Percentiles rank a stretch among this genome's conserved stretches.
phyloP scores from a whole-genome alignment of 2,797 vertebrate genomes.

The Pampus argenteus region DNA sequence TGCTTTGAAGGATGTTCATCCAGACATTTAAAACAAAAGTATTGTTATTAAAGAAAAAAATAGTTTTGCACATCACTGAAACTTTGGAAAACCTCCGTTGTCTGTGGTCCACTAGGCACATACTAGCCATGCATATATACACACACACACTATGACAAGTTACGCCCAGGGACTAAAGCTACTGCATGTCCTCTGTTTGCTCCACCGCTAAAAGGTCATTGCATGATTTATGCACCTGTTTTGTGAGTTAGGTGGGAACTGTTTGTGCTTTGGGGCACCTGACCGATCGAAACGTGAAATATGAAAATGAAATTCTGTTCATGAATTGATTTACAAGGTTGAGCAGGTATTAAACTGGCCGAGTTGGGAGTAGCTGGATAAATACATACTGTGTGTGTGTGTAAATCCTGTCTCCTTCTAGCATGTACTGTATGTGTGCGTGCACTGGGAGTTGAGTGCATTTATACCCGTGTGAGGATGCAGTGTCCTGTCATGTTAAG shows the following conservation, averaged over 20 bases:
- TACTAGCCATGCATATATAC: background rate
- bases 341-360: conserved; percentile 43
- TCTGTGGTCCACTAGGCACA: conserved; percentile 18
- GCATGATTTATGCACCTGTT: conserved; percentile 79
- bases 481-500: conserved; percentile 5
- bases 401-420: background rate
- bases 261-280: conserved; percentile 72
- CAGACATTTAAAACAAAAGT: background rate
- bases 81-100: background rate
- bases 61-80: background rate
- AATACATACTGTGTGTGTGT: conserved; percentile 19
- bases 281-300: conserved; percentile 64
- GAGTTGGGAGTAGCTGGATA: conserved; percentile 32
- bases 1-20: background rate
- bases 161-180: conserved; percentile 50
- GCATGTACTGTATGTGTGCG: background rate
- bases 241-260: conserved; percentile 65
- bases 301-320: conserved; percentile 72
- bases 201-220: conserved; percentile 74
- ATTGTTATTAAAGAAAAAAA: background rate
- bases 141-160: conserved; percentile 12
- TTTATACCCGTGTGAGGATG: background rate
- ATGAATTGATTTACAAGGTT: conserved; percentile 73
- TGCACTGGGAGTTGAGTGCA: background rate
- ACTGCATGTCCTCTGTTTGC: conserved; percentile 60